Evolutionary conservation across 1,140 invertebrate genomes (phyloP).

Genomic region (Vanessa atalanta): DNA sequence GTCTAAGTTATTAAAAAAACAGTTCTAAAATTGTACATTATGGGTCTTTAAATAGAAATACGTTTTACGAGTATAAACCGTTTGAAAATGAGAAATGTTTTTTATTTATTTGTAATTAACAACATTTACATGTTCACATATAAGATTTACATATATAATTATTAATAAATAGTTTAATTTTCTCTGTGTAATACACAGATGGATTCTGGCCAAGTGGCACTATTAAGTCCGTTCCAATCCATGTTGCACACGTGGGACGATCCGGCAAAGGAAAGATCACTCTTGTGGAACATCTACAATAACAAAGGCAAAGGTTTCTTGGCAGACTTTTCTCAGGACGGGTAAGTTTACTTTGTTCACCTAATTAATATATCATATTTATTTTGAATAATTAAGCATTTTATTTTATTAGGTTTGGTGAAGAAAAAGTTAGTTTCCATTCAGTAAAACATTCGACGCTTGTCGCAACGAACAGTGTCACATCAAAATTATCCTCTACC

Average conservation of each 20-base stretch:
- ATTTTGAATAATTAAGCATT: no score
- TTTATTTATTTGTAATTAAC: no score
- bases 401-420: constrained; percentile 81
- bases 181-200: constrained; percentile 77
- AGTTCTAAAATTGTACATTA: no score
- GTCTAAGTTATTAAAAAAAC: no score
- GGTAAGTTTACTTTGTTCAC: constrained; percentile 69
- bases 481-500: constrained; percentile 77
- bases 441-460: constrained; percentile 82
- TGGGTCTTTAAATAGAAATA: no score
- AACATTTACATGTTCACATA: no score
- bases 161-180: neutral
- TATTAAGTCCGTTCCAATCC: constrained; percentile 89
- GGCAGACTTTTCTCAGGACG: constrained; percentile 85
- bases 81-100: no score
- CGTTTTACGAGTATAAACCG: no score
- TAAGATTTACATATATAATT: no score
- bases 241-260: constrained; percentile 94
- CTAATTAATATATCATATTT: neutral
- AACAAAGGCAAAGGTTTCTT: constrained; percentile 87
- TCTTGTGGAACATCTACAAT: constrained; percentile 93
- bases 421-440: constrained; percentile 86
- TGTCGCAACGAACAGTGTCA: constrained; percentile 72
- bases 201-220: constrained; percentile 85
- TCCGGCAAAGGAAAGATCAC: constrained; percentile 85